Base-by-base conservation (phyloP, 2,888 invertebrate species). In the Ernsta delagoae region DNA sequence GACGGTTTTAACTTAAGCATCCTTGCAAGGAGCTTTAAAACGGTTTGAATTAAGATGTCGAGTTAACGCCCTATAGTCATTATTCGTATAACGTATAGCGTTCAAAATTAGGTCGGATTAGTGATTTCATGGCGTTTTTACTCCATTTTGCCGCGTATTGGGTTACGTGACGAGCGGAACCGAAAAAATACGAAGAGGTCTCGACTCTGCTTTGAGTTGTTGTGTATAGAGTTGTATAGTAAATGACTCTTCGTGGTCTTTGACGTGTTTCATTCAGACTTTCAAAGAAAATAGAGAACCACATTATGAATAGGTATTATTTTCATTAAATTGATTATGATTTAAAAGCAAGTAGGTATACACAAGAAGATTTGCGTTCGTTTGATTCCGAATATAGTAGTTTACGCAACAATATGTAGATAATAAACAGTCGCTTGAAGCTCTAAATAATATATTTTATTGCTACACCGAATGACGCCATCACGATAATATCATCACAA, bases 31-130 rank as follows among this genome's bases (percentile, higher is more conserved):
- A 75, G 70, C 72, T 78, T 73, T 71, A 78, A 74, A 83, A 77
- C 76, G 78, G 75, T 78, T 81, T 75, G 72, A 79, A 80, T 83
- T 78, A 83, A 84, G 78, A 85, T 78, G 81, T 77, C 78, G 75
- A 79, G 80, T 81, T 80, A 79, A 78, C 79, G 75, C 79, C 78
- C 74, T 75, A 68, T 74, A 74, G 81, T 84, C 83, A 84, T 87
- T 85, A 85, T 83, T 84, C 82, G 76, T 75, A 83, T 85, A 86
- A 87, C 79, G 79, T 83, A 86, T 83, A 80, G 80, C 82, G 84
- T 85, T 84, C 81, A 82, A 83, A 87, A 88, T 88, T 88, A 87
- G 86, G 83, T 82, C 80, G 86, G 86, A 88, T 88, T 87, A 87
- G 86, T 87, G 87, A 88, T 88, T 87, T 86, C 83, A 83, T 77